Conservation (phyloP, 2,888 invertebrate genomes). For the Exephanes ischioxanthus region DNA sequence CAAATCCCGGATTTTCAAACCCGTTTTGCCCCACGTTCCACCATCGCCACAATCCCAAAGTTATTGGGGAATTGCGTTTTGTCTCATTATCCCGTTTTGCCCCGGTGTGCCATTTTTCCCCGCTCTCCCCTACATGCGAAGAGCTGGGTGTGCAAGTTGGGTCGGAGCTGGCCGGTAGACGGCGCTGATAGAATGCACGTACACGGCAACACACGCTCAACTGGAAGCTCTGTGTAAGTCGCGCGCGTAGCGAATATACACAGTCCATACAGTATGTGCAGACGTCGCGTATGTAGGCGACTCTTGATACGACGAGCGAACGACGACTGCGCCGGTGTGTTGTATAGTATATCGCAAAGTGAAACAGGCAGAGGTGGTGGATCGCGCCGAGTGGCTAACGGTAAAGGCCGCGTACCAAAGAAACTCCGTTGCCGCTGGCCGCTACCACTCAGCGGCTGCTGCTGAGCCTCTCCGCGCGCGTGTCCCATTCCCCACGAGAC, state of each 20-base stretch:
- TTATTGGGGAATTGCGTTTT: no score
- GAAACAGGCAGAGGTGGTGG: constrained; percentile 71
- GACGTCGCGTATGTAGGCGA: constrained; percentile 6
- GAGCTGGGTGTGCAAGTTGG: no score
- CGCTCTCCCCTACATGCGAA: no score
- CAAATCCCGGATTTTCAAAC: no score
- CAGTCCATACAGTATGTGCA: not conserved
- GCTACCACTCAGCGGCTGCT: constrained; percentile 68
- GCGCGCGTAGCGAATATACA: not conserved
- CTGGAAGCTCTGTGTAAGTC: no score
- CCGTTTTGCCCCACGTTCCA: no score
- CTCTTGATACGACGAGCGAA: constrained; percentile 12
- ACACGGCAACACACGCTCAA: no score
- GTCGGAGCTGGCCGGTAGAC: no score
- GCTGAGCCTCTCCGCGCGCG: constrained; percentile 71
- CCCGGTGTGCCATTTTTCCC: no score
- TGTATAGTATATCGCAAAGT: constrained; percentile 64
- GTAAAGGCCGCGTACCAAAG: constrained; percentile 81
- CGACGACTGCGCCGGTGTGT: constrained; percentile 20
- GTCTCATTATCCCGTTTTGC: no score
- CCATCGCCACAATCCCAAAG: no score
- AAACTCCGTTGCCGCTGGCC: constrained; percentile 75
- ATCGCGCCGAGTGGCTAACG: constrained; percentile 77
- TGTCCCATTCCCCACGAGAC: constrained; percentile 66
- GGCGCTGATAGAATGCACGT: no score